Conservation (phyloP, 2,113 vertebrate species). For the Hucho hucho region DNA sequence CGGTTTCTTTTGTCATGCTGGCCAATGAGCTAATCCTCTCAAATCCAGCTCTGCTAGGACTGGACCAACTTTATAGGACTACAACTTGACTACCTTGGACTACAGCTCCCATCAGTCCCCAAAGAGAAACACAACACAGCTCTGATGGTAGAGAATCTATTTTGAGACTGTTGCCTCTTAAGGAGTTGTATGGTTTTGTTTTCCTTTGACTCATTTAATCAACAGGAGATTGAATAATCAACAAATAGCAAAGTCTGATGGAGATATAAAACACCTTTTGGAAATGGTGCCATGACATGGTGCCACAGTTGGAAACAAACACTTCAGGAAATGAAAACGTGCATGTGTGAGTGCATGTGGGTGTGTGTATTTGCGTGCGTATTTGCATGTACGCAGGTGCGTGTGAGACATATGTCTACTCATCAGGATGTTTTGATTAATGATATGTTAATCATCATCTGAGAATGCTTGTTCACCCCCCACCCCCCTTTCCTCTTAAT, state of each 20-base stretch:
- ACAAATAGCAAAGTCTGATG: not conserved
- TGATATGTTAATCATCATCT: constrained; percentile 13
- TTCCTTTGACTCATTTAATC: not conserved
- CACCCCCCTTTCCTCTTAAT: too few relatives aligned
- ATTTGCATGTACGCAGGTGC: not conserved
- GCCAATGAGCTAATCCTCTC: not conserved
- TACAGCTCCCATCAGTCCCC: not conserved
- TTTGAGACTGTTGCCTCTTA: not conserved
- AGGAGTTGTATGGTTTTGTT: not conserved
- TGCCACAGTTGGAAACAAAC: too few relatives aligned
- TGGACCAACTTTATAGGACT: not conserved
- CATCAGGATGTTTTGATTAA: not conserved
- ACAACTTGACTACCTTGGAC: not conserved
- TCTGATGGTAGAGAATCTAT: not conserved
- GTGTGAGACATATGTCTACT: constrained; percentile 5
- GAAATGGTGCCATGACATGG: not conserved
- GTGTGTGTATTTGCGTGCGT: not conserved
- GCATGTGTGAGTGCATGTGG: not conserved
- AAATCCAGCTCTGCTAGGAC: not conserved
- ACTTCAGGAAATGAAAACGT: too few relatives aligned
- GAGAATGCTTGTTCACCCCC: too few relatives aligned
- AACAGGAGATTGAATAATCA: not conserved
- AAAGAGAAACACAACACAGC: not conserved
- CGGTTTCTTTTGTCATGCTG: too few relatives aligned
- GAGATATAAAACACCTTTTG: not conserved